These are phyloP conservation scores for Callipepla californica DNA, from an alignment of 2,113 vertebrate genomes.

Conservation along the genomic window DNA sequence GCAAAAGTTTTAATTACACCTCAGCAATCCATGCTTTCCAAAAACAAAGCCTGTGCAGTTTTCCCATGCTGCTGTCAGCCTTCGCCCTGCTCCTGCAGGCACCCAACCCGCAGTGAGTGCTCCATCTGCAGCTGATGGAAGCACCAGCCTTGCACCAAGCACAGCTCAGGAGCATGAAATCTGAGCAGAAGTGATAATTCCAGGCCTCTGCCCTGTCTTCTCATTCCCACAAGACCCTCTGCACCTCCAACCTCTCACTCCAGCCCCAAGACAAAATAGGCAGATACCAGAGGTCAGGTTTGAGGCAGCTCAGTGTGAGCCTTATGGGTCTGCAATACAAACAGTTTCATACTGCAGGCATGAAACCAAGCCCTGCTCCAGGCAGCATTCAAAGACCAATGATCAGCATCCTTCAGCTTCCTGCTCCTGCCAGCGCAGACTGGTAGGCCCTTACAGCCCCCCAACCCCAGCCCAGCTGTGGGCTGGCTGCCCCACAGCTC, in stretches of 20 bases:
- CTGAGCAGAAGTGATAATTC: no score
- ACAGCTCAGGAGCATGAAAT: background rate
- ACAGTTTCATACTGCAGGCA: background rate
- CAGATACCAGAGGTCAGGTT: fast-evolving
- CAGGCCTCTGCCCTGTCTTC: background rate
- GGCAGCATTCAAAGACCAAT: background rate
- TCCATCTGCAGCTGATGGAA: background rate
- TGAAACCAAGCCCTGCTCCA: background rate
- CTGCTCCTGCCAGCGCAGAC: background rate
- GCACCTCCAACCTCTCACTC: background rate
- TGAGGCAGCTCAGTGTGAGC: background rate
- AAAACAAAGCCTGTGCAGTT: background rate
- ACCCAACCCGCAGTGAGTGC: fast-evolving
- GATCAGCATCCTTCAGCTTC: background rate
- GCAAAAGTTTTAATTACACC: conserved; percentile 13
- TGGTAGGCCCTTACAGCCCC: no score
- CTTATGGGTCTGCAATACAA: background rate
- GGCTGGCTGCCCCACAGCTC: no score
- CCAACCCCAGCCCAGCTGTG: no score
- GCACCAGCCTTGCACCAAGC: fast-evolving
- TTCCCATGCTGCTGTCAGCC: background rate
- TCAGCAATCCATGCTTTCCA: background rate
- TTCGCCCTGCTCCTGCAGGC: background rate
- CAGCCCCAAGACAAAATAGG: fast-evolving
- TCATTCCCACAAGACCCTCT: background rate